phyloP scores from a whole-genome alignment of 2,888 invertebrate genomes.

The Mycalesis mineus region DNA sequence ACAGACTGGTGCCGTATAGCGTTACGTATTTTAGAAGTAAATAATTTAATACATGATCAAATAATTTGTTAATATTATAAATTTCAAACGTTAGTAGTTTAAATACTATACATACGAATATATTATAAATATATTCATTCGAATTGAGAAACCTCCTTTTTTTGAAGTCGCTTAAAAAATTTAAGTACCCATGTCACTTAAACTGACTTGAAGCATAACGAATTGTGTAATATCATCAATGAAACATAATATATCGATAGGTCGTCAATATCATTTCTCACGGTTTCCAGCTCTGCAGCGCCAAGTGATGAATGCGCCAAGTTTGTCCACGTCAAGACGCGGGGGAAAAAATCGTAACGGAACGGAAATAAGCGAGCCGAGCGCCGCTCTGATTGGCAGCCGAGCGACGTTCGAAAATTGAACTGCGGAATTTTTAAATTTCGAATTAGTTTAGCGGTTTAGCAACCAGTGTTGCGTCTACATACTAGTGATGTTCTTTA shows the following conservation, averaged over 20 bases:
- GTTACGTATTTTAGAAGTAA: too few species aligned
- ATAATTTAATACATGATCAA: too few species aligned
- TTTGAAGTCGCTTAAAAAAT: too few species aligned
- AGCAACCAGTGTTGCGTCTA: neutral
- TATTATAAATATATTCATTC: too few species aligned
- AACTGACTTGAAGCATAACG: too few species aligned
- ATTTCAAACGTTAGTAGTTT: too few species aligned
- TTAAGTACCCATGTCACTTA: too few species aligned
- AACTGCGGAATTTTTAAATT: slow-evolving; percentile 29
- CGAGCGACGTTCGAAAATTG: slow-evolving; percentile 38
- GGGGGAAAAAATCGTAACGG: slow-evolving; percentile 51
- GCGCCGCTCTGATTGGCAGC: slow-evolving; percentile 62
- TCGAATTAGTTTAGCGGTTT: slow-evolving; percentile 1
- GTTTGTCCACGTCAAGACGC: slow-evolving; percentile 65
- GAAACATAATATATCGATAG: slow-evolving; percentile 2
- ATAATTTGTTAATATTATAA: too few species aligned
- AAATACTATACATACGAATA: too few species aligned
- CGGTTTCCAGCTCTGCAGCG: slow-evolving; percentile 23
- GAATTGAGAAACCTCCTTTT: too few species aligned
- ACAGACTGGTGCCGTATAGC: too few species aligned
- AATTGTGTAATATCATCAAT: neutral
- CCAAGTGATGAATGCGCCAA: slow-evolving; percentile 66
- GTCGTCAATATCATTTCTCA: slow-evolving; percentile 6
- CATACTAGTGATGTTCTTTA: neutral
- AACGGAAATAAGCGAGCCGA: slow-evolving; percentile 58